Percentiles rank a stretch among this genome's conserved stretches.
phyloP scores from a whole-genome alignment of 2,797 vertebrate genomes.

The Delichon dasypus region DNA sequence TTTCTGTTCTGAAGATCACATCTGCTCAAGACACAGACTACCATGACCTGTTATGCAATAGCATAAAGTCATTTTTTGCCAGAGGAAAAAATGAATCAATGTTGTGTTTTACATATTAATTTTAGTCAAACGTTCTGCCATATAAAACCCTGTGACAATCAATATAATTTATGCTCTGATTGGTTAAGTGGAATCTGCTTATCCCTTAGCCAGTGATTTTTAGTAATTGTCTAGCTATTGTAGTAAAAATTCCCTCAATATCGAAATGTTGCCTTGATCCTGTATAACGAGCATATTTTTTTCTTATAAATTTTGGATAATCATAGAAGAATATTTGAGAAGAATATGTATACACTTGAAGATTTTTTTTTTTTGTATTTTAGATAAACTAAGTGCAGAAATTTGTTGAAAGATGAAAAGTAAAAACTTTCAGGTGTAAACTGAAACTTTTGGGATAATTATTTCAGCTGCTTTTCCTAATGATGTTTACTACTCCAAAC shows the following conservation, averaged over 20 bases:
- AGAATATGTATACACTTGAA: background rate
- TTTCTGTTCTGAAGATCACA: background rate
- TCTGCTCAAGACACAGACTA: background rate
- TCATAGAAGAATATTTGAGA: background rate
- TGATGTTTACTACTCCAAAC: background rate
- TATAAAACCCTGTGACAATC: background rate
- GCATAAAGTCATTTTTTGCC: background rate
- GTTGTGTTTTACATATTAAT: background rate
- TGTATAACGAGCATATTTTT: background rate
- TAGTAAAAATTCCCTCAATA: background rate
- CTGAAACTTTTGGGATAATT: background rate
- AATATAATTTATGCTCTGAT: background rate
- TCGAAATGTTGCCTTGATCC: background rate
- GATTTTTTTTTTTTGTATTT: background rate
- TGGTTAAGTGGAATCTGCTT: background rate
- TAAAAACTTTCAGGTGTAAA: background rate
- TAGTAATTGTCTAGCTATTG: background rate
- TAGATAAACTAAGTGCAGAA: background rate
- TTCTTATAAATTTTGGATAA: background rate
- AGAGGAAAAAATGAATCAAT: constrained; percentile 23
- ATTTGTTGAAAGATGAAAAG: background rate
- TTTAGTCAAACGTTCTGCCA: background rate
- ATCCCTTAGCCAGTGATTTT: background rate
- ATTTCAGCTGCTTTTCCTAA: background rate
- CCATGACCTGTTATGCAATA: background rate